Base-by-base conservation (phyloP, 2,113 vertebrate species). In the Melanerpes aurifrons region DNA sequence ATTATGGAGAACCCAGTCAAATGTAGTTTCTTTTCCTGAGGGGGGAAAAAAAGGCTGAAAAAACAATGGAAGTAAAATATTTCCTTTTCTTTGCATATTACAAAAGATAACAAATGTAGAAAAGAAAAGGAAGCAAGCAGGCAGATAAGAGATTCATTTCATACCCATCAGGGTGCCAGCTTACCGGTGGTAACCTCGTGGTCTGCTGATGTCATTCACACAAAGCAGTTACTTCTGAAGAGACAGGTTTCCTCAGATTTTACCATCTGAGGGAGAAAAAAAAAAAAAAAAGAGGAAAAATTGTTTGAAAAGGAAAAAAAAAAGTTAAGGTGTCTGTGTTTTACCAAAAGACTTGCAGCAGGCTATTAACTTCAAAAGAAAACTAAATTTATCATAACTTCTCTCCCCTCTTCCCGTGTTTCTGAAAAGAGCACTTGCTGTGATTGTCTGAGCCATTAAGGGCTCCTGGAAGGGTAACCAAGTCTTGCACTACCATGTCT, bases 301-400 rank as follows among this genome's bases (percentile, higher is more conserved):
- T 58, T 89, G 91, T 97, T 97, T 97, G 95, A 97, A 92, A 96
- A 47, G 43, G 40, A 70, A 93, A 96, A 45, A 87, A 87, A 81
- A 94, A 92, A 73, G 70, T 95, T 95, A 96, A 96, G 93, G 87
- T 94, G 82, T 86, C 95, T 96, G 86, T 96, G 88, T 96, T 93
- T 95, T 96, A 94, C 92, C 86, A 87, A 93, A 97, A 92, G 88
- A 81, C 97, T 96, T 96, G 94, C 82, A 96, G 95, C 93, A 97
- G 94, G 93, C 95, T 96, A 97, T 96, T 97, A 97, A 97, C 97
- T 97, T 97, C 96, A 97, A 97, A 98, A 85, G 93, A 87, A 95
- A 97, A 94, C 95, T 95, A 94, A 96, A 86, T 93, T 96, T 95
- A 95, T 92, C 90, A 0, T 95, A 92, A 92, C 75, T 83, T 94